Evolutionary conservation across 2,797 vertebrate species (phyloP).

Genomic region (Pelodytes ibericus): DNA sequence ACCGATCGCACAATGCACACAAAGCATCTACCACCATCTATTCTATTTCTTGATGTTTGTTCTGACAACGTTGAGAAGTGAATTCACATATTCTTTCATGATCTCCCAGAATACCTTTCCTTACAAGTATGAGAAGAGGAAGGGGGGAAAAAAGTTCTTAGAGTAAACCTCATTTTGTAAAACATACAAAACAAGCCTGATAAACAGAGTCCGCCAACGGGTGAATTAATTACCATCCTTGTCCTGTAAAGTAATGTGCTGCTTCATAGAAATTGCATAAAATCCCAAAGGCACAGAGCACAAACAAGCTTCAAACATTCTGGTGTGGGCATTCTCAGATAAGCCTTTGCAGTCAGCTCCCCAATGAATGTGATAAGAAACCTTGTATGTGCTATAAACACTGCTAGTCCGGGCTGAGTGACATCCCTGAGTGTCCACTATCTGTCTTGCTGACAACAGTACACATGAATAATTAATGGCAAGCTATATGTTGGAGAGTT

Average conservation of each 20-base stretch:
- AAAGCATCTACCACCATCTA: neutral
- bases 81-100: slow-evolving; percentile 11
- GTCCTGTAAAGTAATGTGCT: slow-evolving; percentile 52
- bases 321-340: slow-evolving; percentile 51
- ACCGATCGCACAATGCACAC: neutral
- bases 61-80: neutral
- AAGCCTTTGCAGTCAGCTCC: slow-evolving; percentile 44
- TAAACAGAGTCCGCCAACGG: slow-evolving; percentile 54
- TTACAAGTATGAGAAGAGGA: slow-evolving; percentile 22
- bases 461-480: slow-evolving; percentile 45
- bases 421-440: slow-evolving; percentile 46
- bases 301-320: slow-evolving; percentile 46
- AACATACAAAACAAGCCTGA: slow-evolving; percentile 54
- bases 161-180: slow-evolving; percentile 51
- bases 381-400: slow-evolving; percentile 18
- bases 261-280: slow-evolving; percentile 51
- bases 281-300: slow-evolving; percentile 49
- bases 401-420: slow-evolving; percentile 29
- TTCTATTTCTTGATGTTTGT: neutral
- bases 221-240: slow-evolving; percentile 53
- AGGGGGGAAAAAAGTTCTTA: slow-evolving; percentile 22
- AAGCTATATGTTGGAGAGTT: slow-evolving; percentile 24
- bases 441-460: slow-evolving; percentile 42
- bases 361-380: slow-evolving; percentile 38
- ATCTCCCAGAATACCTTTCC: slow-evolving; percentile 13